These are phyloP conservation scores for Asbolus verrucosus DNA, from an alignment of 1,140 invertebrate genomes.

Conservation along the genomic window DNA sequence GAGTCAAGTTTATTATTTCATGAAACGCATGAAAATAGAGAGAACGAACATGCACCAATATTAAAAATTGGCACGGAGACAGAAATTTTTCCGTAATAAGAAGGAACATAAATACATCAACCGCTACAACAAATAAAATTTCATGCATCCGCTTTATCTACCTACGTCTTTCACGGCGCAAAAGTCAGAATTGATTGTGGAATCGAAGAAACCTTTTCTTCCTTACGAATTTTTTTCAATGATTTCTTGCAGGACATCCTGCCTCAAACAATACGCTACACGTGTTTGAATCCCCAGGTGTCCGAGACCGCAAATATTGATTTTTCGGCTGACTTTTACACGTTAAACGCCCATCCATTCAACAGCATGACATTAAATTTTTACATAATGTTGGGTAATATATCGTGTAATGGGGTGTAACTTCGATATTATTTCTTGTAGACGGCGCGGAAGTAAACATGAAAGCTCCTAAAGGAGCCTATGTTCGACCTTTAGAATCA, in stretches of 20 bases:
- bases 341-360: constrained; percentile 38
- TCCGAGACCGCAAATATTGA: constrained; percentile 49
- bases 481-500: neutral
- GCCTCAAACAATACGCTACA: constrained; percentile 35
- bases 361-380: constrained; percentile 38
- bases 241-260: constrained; percentile 19
- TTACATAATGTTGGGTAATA: constrained; percentile 45
- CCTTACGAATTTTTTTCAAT: neutral
- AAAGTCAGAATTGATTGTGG: no score
- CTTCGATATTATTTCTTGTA: constrained; percentile 9
- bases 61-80: constrained; percentile 2
- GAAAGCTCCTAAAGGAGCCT: constrained; percentile 5
- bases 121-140: neutral
- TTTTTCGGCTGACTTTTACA: constrained; percentile 48
- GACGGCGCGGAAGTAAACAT: constrained; percentile 19
- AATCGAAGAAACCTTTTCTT: neutral
- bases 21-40: neutral
- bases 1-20: neutral
- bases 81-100: neutral
- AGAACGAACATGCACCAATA: constrained; percentile 7
- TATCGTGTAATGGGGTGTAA: constrained; percentile 35
- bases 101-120: neutral
- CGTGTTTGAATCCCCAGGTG: constrained; percentile 45
- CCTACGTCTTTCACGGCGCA: no score
- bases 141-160: no score